Conservation (phyloP, 2,797 vertebrate genomes). For the Tapera naevia region DNA sequence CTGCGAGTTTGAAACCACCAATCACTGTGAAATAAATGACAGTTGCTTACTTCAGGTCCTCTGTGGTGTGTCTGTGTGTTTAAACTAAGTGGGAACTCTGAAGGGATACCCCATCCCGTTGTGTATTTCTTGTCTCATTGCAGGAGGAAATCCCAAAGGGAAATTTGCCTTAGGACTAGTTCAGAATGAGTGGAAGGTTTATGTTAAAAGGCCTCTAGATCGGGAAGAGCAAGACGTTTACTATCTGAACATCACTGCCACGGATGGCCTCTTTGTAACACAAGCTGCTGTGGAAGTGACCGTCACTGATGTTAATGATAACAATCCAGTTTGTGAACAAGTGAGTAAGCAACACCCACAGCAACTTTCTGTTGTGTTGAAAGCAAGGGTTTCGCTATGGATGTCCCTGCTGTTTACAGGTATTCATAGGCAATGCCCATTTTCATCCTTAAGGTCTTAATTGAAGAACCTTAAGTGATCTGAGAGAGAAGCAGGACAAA, state of each 20-base stretch:
- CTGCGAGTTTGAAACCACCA: neutral
- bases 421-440: neutral
- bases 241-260: constrained; percentile 92
- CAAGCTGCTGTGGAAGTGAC: constrained; percentile 88
- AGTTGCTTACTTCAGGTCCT: neutral
- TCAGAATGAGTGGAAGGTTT: constrained; percentile 97
- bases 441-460: neutral
- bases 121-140: neutral
- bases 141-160: constrained; percentile 92
- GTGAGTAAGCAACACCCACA: constrained; percentile 66
- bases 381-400: fast-evolving
- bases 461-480: neutral
- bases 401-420: neutral
- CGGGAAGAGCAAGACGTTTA: constrained; percentile 90
- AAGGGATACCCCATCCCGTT: neutral
- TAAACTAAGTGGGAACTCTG: neutral
- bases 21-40: neutral
- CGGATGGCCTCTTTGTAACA: constrained; percentile 93
- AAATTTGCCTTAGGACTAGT: constrained; percentile 94
- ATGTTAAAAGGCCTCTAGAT: constrained; percentile 91
- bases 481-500: neutral
- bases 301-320: constrained; percentile 93
- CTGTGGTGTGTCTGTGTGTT: neutral
- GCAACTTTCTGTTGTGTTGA: fast-evolving
- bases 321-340: constrained; percentile 91